These are phyloP conservation scores for Rhopalosiphum nymphaeae DNA, from an alignment of 2,888 invertebrate genomes.

Conservation along the genomic window DNA sequence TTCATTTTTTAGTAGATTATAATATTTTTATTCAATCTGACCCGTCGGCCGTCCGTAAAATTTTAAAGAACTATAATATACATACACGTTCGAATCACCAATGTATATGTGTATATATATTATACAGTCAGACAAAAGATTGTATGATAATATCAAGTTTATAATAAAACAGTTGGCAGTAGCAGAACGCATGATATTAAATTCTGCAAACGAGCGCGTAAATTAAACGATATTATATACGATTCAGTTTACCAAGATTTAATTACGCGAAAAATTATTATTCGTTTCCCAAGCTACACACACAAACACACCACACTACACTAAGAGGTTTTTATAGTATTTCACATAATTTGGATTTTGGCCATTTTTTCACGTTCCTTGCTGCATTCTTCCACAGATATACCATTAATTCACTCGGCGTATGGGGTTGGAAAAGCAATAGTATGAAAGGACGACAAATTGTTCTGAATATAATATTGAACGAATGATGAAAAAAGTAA, in stretches of 20 bases:
- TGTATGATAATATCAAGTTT: background rate
- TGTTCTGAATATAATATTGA: background rate
- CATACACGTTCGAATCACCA: background rate
- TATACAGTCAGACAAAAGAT: background rate
- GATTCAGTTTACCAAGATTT: background rate
- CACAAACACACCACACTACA: background rate
- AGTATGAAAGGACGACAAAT: background rate
- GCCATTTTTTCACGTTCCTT: conserved; percentile 3
- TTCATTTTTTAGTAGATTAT: background rate
- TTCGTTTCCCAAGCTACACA: background rate
- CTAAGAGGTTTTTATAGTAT: background rate
- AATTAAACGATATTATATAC: background rate
- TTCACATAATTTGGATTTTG: conserved; percentile 36
- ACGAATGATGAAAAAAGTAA: background rate
- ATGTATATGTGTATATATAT: background rate
- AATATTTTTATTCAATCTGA: background rate
- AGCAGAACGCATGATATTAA: background rate
- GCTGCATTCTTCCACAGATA: conserved; percentile 10
- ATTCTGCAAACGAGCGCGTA: background rate
- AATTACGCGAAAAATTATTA: background rate
- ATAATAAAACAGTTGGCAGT: background rate
- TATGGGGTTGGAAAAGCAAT: background rate
- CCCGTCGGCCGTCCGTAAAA: background rate
- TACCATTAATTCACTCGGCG: conserved; percentile 15
- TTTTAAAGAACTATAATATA: background rate